These are phyloP conservation scores for Drosophila demipolita DNA, from an alignment of 2,888 invertebrate species.

Conservation along the genomic window DNA sequence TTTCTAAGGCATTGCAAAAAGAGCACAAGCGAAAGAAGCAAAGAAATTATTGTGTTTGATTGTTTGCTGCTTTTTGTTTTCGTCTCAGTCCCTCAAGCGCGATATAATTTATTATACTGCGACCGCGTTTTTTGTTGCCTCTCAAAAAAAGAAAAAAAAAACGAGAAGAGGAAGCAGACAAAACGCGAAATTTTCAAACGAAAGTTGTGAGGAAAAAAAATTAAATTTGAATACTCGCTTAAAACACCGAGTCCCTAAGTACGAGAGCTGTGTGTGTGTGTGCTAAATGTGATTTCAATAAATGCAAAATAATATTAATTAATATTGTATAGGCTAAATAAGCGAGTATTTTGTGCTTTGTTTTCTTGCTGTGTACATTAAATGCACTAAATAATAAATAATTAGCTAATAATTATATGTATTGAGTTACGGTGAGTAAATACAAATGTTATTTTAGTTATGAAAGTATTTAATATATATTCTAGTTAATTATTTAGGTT, in stretches of 20 bases:
- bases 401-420: not conserved
- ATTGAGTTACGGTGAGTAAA: constrained; percentile 29
- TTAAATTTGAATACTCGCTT: constrained; percentile 20
- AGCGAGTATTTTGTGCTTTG: constrained; percentile 12
- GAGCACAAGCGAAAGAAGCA: constrained; percentile 29
- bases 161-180: constrained; percentile 41
- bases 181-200: constrained; percentile 63
- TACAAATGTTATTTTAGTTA: not conserved
- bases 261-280: constrained; percentile 1
- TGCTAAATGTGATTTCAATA: constrained; percentile 29
- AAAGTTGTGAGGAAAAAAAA: constrained; percentile 55
- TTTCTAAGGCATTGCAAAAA: constrained; percentile 51
- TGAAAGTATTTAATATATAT: not conserved
- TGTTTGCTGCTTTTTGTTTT: constrained; percentile 25
- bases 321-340: constrained; percentile 14
- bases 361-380: constrained; percentile 2
- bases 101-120: constrained; percentile 64
- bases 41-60: constrained; percentile 29
- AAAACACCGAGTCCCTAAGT: constrained; percentile 26
- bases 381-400: constrained; percentile 4
- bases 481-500: not conserved
- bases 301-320: constrained; percentile 25
- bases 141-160: constrained; percentile 29
- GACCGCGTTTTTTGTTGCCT: constrained; percentile 49
- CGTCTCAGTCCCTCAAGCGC: constrained; percentile 37